Base-by-base conservation (phyloP, 2,888 invertebrate genomes). In the Leucozona laternaria region DNA sequence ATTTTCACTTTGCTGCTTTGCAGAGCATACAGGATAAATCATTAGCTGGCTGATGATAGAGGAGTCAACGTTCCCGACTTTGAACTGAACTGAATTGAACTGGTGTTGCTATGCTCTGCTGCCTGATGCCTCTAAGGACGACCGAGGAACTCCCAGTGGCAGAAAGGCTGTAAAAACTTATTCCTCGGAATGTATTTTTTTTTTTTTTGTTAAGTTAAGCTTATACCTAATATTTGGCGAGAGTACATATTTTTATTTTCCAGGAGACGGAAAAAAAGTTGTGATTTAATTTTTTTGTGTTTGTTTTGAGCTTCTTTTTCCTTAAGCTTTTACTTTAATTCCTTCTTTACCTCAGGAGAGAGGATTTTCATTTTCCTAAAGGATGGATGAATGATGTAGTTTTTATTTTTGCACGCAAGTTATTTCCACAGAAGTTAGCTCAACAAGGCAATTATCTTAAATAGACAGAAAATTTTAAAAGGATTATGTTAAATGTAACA, bases 1-100 rank as follows among this genome's bases (percentile, higher is more conserved):
- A 64, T 53, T 66, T 53, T 60, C 60, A 40, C 43, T 43, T 45
- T 45, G 45, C 68, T 68, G 31, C n/a, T n/a, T 66, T 58, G 37
- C 62, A 73, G 34, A 8, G n/a, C 64, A 45, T 62, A 82, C 62
- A 55, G 73, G 73, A 79, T 78, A 73, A 79, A 73, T 79, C 79
- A 83, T 79, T 64, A 64, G 60, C 60, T 40, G 10, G 37, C 4
- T 60, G 60, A 22, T n/a, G 60, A 22, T n/a, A 15, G 40, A 34
- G 57, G 37, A 60, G 22, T 60, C 60, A 60, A 60, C 37, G 40
- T 60, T 60, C 40, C 15, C 37, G 37, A 22, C 22, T 60, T 40
- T 60, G 34, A 34, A 20, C 31, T 55, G 13, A 55, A 55, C 17
- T 60, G 34, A 34, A 20, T 17, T 55, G 13, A 55, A 55, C 17